A percentile compares a stretch with the other conserved stretches of the same genome.
These are phyloP conservation scores for Hippoglossus hippoglossus DNA, from an alignment of 2,797 vertebrate genomes.

Conservation along the genomic window DNA sequence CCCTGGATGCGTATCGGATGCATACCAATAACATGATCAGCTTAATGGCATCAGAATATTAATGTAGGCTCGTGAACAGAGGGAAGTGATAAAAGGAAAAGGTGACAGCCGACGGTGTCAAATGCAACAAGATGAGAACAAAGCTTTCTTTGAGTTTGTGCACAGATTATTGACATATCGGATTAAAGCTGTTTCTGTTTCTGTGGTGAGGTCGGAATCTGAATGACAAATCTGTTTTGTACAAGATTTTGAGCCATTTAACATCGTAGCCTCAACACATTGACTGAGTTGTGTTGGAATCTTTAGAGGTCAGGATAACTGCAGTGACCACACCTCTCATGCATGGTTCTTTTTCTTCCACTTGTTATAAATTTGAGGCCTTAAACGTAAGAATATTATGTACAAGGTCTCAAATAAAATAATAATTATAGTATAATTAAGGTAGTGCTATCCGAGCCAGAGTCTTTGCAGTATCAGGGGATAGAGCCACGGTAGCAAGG, in stretches of 20 bases:
- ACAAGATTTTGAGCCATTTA: not conserved
- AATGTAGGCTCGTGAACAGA: conserved; percentile 25
- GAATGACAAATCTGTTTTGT: not conserved
- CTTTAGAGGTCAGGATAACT: no score
- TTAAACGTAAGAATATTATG: no score
- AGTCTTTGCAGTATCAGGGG: no score
- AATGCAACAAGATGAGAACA: not conserved
- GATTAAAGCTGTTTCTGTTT: not conserved
- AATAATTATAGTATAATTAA: no score
- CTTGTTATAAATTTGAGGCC: no score
- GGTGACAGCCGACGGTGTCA: conserved; percentile 45
- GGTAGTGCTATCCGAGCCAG: no score
- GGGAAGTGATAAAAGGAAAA: conserved; percentile 56
- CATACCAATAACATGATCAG: conserved; percentile 39
- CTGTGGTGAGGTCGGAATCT: not conserved
- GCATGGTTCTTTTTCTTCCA: no score
- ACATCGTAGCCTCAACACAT: no score
- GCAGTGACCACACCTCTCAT: no score
- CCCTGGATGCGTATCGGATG: conserved; percentile 25
- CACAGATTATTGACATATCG: not conserved
- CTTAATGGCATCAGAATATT: conserved; percentile 46
- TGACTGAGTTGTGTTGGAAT: no score
- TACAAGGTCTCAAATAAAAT: no score
- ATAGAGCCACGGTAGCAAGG: no score
- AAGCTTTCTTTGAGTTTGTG: not conserved